Base-by-base conservation (phyloP, 2,113 vertebrate genomes). In the Capricornis sumatraensis region DNA sequence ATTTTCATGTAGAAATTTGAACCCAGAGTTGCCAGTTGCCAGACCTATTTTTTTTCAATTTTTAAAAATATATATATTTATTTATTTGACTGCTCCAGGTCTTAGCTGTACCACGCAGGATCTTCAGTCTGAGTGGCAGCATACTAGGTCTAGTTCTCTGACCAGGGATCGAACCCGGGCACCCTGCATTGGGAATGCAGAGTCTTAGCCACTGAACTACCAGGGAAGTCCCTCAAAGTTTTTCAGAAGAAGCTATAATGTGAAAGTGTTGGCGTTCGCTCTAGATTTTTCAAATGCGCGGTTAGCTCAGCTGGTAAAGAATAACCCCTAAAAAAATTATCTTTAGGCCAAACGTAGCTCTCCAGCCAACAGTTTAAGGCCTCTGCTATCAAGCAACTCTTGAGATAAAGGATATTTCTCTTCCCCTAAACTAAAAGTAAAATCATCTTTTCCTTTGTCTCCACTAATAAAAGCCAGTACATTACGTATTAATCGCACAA, bases 401-500 rank as follows among this genome's bases (percentile, higher is more conserved):
- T 47, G 47, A 58, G 53, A 55, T 23, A 25, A 40, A 85, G 33
- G 27, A 5, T 13, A 3, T 53, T 36, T 89, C 33, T 86, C 78
- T 30, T 16, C 9, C 23, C 25, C 3, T 33, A 7, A 43, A 76
- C 21, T 25, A 13, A 25, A 74, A 76, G 36, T 76, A 43, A 27
- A 43, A 43, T 2, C 17, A 47, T 53, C 27, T 33, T 10, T 15
- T 30, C 8, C 6, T 50, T 62, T n/a, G 10, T 55, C 33, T 82
- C 40, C 9, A 14, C 17, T 17, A 15, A 12, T 14, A 8, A 45
- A n/a, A 91, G 64, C 53, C 58, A 50, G 50, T 30, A 15, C 17
- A 3, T 8, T 6, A 3, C 0, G 0, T 8, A 47, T 52, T 13
- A 17, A 17, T 8, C 3, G 40, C 27, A 36, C 45, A 30, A 2